Evolutionary conservation across 2,113 vertebrate species (phyloP).

Genomic region (Coracopsis vasa): DNA sequence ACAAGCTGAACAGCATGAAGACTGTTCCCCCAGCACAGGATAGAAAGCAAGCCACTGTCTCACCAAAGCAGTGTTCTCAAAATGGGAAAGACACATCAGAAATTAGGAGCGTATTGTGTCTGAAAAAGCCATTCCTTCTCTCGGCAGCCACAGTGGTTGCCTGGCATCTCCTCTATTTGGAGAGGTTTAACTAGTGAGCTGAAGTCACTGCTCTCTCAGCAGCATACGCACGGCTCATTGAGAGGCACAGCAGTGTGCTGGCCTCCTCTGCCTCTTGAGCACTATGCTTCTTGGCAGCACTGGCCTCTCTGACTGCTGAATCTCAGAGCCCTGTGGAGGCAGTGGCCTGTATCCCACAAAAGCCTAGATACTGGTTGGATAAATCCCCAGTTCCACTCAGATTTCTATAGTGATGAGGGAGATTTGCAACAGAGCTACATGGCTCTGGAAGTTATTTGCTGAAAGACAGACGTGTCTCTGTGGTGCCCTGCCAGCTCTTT

Average conservation of each 20-base stretch:
- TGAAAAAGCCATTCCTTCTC: background rate
- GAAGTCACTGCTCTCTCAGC: background rate
- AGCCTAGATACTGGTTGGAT: background rate
- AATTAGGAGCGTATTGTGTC: background rate
- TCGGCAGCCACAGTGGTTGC: background rate
- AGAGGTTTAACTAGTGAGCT: background rate
- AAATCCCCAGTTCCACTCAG: background rate
- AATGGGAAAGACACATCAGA: background rate
- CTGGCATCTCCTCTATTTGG: background rate
- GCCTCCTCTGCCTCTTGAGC: background rate
- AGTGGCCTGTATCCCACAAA: background rate
- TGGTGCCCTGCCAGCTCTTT: background rate
- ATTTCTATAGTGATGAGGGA: background rate
- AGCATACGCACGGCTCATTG: background rate
- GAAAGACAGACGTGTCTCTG: fast-evolving
- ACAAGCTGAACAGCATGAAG: background rate
- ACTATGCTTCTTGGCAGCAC: background rate
- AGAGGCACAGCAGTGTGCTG: background rate
- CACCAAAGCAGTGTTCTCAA: background rate
- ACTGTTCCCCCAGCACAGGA: background rate
- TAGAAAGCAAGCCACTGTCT: background rate
- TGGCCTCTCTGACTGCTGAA: background rate
- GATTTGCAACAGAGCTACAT: background rate
- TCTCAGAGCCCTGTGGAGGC: background rate
- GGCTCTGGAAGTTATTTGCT: background rate